These are phyloP conservation scores for Thaleichthys pacificus DNA, from an alignment of 2,797 vertebrate genomes.

Conservation along the genomic window DNA sequence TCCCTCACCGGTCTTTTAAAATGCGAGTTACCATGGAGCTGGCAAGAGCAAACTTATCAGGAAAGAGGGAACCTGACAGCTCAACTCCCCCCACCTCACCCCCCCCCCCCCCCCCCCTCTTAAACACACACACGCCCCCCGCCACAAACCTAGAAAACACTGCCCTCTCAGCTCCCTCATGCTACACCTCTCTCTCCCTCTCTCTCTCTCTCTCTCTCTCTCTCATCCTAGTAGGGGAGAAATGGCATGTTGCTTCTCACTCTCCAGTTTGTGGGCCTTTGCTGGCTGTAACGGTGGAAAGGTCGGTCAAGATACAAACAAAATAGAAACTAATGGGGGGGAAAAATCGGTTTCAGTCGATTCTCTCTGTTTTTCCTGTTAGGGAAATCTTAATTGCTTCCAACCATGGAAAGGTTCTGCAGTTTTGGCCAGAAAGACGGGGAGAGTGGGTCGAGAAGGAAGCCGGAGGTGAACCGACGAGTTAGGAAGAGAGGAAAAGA, in stretches of 20 bases:
- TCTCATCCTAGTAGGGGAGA: slow-evolving; percentile 22
- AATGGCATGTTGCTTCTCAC: too few species aligned
- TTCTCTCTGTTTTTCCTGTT: slow-evolving; percentile 49
- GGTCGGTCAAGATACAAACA: too few species aligned
- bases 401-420: slow-evolving; percentile 68
- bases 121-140: too few species aligned
- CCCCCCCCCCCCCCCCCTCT: not conserved
- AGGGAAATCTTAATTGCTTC: slow-evolving; percentile 61
- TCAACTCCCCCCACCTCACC: slow-evolving; percentile 31
- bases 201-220: not conserved
- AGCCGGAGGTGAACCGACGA: not conserved
- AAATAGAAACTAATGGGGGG: too few species aligned
- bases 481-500: not conserved
- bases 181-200: not conserved
- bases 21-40: slow-evolving; percentile 69
- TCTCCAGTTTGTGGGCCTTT: too few species aligned
- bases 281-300: too few species aligned
- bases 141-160: not conserved
- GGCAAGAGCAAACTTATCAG: slow-evolving; percentile 58
- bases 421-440: slow-evolving; percentile 30
- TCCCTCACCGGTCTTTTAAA: slow-evolving; percentile 58
- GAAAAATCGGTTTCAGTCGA: slow-evolving; percentile 33
- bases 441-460: not conserved
- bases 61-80: slow-evolving; percentile 64
- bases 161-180: not conserved